Base-by-base conservation (phyloP, 1,140 invertebrate species). In the Drosophila erecta region DNA sequence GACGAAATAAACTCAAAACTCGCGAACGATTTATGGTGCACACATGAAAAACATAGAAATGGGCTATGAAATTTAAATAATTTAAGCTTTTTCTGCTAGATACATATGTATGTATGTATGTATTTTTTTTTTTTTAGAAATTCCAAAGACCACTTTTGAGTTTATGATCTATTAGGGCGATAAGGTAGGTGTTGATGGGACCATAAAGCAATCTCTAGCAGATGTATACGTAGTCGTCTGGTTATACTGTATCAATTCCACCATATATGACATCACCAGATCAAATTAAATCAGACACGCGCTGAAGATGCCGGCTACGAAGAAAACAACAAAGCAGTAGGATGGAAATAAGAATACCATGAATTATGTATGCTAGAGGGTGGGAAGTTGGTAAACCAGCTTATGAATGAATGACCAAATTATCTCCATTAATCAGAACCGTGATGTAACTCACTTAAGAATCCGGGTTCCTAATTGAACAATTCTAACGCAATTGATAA, bases 201-300 rank as follows among this genome's bases (percentile, higher is more conserved):
- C 59, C 33, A 43, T 64, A 35, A 35, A 66, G 27, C 11, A 56
- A 20, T 11, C 24, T 56, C 30, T 27, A 11, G 14, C 41, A 55
- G 33, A 5, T 49, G 38, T 14, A 15, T 11, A 20, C 15, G 24
- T 11, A 60, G 8, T 22, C 27, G 69, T 64, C 27, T 64, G 55
- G 24, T 22, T 75, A 50, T 64, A 64, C 27, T 76, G 57, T 71
- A 83, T 60, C 62, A 81, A 56, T 44, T 72, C 55, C 40, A 65
- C 12, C 51, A 62, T 60, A 64, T 53, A 86, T 86, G 81, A 86
- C 81, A 86, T 86, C 81, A 86, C 51, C 83, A 54, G 65, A 50
- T n/a, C 8, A 69, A 86, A 79, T 78, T 73, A 61, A 77, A 43
- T 50, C 53, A 83, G 40, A 83, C 55, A 78, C 49, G 75, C 53